Percentiles rank a stretch among this genome's conserved stretches.
Conservation (phyloP, 2,888 invertebrate genomes). For the Nezara viridula region DNA sequence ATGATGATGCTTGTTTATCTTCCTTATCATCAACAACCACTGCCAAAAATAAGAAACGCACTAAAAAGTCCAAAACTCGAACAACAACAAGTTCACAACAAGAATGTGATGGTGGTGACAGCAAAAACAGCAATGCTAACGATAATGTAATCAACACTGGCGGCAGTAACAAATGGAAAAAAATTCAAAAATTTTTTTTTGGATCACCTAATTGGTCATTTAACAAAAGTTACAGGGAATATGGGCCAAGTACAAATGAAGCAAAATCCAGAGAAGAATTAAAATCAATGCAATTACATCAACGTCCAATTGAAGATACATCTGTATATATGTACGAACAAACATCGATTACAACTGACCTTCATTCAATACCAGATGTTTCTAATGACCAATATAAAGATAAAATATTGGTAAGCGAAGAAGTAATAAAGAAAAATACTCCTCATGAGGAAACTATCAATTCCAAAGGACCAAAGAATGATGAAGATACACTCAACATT, state of each 20-base stretch:
- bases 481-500: background rate
- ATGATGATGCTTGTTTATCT: background rate
- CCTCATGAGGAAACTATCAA: background rate
- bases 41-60: background rate
- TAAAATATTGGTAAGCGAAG: background rate
- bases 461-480: background rate
- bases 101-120: background rate
- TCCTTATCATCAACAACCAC: background rate
- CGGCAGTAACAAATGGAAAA: slow-evolving; percentile 1
- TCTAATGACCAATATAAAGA: background rate
- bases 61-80: background rate
- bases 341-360: background rate
- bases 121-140: background rate
- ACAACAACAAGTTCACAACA: background rate
- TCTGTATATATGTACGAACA: background rate
- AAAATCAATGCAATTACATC: background rate
- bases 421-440: background rate
- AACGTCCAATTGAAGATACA: background rate
- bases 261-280: background rate
- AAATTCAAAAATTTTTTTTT: slow-evolving; percentile 41
- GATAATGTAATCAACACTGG: background rate
- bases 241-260: background rate
- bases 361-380: background rate
- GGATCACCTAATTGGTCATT: background rate
- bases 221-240: background rate